Evolutionary conservation across 2,797 vertebrate species (phyloP).

Genomic region (Rhynchotus rufescens): DNA sequence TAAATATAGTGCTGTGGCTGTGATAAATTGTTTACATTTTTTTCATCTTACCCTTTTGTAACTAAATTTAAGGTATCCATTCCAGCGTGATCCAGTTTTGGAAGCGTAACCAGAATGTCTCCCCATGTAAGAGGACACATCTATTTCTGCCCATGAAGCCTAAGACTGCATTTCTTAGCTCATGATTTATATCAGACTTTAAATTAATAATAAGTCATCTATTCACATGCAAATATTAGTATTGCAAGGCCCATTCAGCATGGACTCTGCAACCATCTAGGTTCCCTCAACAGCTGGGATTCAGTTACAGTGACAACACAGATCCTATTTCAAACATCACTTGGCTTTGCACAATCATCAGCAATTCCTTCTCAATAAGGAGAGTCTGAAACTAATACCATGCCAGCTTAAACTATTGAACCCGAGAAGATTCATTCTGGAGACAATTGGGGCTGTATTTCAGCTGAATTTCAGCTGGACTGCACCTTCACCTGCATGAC

Average conservation of each 20-base stretch:
- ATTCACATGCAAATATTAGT: slow-evolving; percentile 61
- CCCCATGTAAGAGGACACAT: background rate
- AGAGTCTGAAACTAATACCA: background rate
- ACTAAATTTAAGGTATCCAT: slow-evolving; percentile 67
- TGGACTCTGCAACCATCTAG: background rate
- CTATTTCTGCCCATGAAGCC: slow-evolving; percentile 19
- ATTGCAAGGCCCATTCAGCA: slow-evolving; percentile 4
- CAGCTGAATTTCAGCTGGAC: background rate
- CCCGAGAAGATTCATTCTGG: background rate
- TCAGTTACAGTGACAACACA: background rate
- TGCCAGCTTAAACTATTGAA: background rate
- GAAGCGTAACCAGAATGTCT: background rate
- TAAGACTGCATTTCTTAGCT: slow-evolving; percentile 48
- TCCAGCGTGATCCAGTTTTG: slow-evolving; percentile 63
- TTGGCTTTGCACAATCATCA: background rate
- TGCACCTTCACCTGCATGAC: rapidly evolving
- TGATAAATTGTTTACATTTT: slow-evolving; percentile 67
- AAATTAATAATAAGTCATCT: slow-evolving; percentile 53
- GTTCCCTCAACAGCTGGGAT: background rate
- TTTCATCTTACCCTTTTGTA: slow-evolving; percentile 61
- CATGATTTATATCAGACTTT: slow-evolving; percentile 58
- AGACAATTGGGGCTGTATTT: rapidly evolving
- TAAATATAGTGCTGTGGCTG: slow-evolving; percentile 50
- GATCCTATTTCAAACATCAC: slow-evolving; percentile 41
- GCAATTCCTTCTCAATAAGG: background rate